Conservation (phyloP, 2,113 vertebrate species). For the Aramus guarauna region DNA sequence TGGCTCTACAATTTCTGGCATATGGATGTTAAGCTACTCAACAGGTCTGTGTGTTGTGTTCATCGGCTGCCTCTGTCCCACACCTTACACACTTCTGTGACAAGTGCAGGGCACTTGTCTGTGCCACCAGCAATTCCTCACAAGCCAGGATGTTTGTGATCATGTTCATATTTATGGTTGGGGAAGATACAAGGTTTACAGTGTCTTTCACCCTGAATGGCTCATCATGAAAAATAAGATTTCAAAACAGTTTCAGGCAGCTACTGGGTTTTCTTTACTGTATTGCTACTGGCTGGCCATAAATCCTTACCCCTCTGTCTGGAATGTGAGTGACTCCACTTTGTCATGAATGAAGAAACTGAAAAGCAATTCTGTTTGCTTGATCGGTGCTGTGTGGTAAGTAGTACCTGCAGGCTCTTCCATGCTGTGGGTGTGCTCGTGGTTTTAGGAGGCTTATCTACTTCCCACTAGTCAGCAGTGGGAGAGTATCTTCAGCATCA, state of each 20-base stretch:
- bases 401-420: accelerated
- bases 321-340: neutral
- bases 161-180: accelerated
- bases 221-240: neutral
- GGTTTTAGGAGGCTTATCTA: accelerated
- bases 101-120: accelerated
- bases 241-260: neutral
- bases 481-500: accelerated
- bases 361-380: neutral
- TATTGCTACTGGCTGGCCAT: no score
- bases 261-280: neutral
- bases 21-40: accelerated
- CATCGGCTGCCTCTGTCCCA: neutral
- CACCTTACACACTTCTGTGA: accelerated
- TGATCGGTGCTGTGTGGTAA: neutral
- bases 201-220: neutral
- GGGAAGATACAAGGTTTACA: accelerated
- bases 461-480: accelerated
- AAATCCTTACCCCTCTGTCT: accelerated
- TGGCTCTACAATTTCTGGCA: neutral
- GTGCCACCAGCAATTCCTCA: neutral
- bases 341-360: accelerated
- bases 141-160: accelerated
- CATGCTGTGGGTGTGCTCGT: accelerated
- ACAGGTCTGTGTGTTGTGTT: accelerated